Base-by-base conservation (phyloP, 2,888 invertebrate genomes). In the Boloria selene region DNA sequence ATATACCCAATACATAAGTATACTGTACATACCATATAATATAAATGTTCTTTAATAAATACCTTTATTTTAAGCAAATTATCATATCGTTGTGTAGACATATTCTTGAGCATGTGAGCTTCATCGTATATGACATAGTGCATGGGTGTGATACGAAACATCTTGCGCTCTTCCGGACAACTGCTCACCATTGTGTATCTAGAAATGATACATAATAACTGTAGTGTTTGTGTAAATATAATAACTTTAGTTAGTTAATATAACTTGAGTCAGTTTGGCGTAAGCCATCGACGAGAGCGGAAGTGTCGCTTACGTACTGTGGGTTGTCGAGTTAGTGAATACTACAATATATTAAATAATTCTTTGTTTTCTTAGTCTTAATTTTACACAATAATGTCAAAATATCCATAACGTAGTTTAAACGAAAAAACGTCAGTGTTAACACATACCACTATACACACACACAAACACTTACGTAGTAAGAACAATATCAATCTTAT, bases 101-200 rank as follows among this genome's bases (percentile, higher is more conserved):
- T 99, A 82, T 99, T 99, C 85, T 99, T 99, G 45, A 99, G 91
- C 98, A 99, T 98, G 82, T 99, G 99, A 0, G 98, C 98, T 82
- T 99, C 99, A 84, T 99, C 99, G 82, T 98, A 98, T 22, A 99
- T 93, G 0, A 98, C 97, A 82, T 98, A 99, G 82, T 98, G 96
- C 84, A 98, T 95, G 54, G 95, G 94, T 68, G 97, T 96, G 47
- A 98, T 96, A 67, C 98, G 95, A 83, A 99, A 97, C 93, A 97
- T 95, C 83, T 97, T 96, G 67, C 98, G 96, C 79, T 97, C 97
- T 78, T 98, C 98, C 0, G 97, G 95, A 70, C 96, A 96, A 71
- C 97, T 97, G 74, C 95, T 95, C 26, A 97, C 95, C 93, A 97
- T 95, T 72, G 95, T 94, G 77, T 94, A 94, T 0, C 94, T 94